These are phyloP conservation scores for Clamator glandarius DNA, from an alignment of 2,797 vertebrate genomes.

Conservation along the genomic window DNA sequence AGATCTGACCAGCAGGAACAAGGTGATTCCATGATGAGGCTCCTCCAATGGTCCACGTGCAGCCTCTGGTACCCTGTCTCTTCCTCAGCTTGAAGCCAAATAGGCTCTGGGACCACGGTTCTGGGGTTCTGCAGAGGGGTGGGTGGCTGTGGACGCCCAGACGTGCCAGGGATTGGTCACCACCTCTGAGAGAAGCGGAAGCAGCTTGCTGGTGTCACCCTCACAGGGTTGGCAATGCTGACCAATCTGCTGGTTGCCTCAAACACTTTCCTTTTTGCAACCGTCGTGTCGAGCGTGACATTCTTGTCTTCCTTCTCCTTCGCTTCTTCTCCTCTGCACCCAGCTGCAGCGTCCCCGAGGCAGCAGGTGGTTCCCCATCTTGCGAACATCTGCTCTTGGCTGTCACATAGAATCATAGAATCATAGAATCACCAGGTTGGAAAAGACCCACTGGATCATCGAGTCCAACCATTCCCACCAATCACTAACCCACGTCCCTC, in stretches of 20 bases:
- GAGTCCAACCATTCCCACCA: too few relatives aligned
- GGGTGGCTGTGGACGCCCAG: background rate
- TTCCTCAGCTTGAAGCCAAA: background rate
- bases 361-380: accelerated
- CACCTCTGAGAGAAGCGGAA: background rate
- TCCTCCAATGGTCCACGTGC: accelerated
- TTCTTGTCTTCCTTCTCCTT: background rate
- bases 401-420: background rate
- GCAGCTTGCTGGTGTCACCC: background rate
- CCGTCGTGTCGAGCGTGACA: accelerated
- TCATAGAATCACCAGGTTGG: too few relatives aligned
- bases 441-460: too few relatives aligned
- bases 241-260: background rate
- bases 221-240: accelerated
- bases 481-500: too few relatives aligned
- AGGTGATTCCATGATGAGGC: background rate
- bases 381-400: background rate
- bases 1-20: background rate
- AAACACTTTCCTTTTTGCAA: background rate
- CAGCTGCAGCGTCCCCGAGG: accelerated
- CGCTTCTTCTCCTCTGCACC: background rate
- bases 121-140: background rate
- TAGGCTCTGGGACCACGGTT: background rate
- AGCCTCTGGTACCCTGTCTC: background rate
- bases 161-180: background rate